A percentile compares a stretch with the other conserved stretches of the same genome.
phyloP scores from a whole-genome alignment of 2,888 invertebrate genomes.

The Tribolium freemani region DNA sequence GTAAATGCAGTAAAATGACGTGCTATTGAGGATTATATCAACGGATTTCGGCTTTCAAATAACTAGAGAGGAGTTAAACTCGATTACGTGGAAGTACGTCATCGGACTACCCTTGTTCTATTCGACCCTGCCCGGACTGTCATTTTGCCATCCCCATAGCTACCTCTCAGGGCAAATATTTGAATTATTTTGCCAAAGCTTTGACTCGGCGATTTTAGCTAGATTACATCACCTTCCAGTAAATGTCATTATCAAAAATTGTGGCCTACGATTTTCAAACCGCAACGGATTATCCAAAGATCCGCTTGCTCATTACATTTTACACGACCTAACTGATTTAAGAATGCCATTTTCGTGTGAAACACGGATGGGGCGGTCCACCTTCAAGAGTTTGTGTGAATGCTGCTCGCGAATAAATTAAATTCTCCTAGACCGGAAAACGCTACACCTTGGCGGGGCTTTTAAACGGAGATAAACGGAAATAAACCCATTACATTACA shows the following conservation, averaged over 20 bases:
- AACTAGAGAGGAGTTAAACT: conserved; percentile 40
- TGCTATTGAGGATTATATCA: conserved; percentile 30
- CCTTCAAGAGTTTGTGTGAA: background rate
- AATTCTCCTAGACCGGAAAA: conserved; percentile 13
- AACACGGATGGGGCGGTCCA: background rate
- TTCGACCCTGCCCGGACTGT: conserved; percentile 29
- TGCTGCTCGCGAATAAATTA: conserved; percentile 19
- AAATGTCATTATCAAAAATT: conserved; percentile 5
- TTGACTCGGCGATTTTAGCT: conserved; percentile 5
- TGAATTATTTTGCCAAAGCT: conserved; percentile 27
- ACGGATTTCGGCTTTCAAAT: conserved; percentile 39
- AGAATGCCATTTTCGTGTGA: background rate
- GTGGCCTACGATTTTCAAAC: background rate
- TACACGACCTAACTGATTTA: background rate
- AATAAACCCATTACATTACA: conserved; percentile 17
- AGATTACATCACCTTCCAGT: background rate
- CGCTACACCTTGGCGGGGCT: conserved; percentile 3
- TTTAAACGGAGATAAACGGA: conserved; percentile 20
- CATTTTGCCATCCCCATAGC: conserved; percentile 12
- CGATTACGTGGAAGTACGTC: conserved; percentile 41
- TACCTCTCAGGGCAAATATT: conserved; percentile 38
- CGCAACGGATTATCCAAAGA: conserved; percentile 10
- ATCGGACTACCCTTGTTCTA: conserved; percentile 35
- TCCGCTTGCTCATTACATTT: conserved; percentile 4
- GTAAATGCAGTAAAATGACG: conserved; percentile 29